Evolutionary conservation across 2,797 vertebrate genomes (phyloP).

Genomic region (Oreortyx pictus): DNA sequence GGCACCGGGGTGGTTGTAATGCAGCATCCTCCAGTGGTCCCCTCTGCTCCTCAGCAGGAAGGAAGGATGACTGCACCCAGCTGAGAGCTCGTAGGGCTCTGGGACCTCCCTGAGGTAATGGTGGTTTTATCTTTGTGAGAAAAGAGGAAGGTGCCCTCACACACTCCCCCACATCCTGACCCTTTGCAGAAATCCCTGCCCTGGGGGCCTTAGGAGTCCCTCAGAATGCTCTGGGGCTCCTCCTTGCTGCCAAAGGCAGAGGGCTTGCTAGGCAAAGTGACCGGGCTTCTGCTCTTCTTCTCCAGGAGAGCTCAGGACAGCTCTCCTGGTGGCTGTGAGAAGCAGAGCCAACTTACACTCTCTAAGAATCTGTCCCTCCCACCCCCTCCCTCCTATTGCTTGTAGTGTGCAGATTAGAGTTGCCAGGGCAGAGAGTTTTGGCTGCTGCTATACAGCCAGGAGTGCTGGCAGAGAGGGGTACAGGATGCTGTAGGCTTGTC

Average conservation of each 20-base stretch:
- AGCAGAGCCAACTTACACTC: not conserved
- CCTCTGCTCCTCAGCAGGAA: rapidly evolving
- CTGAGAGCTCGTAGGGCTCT: not conserved
- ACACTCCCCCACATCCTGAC: rapidly evolving
- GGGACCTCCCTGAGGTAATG: not conserved
- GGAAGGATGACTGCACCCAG: rapidly evolving
- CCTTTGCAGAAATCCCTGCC: not conserved
- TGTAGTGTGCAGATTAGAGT: not conserved
- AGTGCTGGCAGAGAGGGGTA: not conserved
- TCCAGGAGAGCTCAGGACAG: not conserved
- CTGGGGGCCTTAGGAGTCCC: not conserved
- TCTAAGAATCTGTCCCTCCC: not conserved
- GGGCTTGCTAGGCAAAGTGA: rapidly evolving
- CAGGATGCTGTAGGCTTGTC: not conserved
- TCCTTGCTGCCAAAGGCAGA: not conserved
- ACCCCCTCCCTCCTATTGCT: too few species aligned
- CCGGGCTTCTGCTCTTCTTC: rapidly evolving
- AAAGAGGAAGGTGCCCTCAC: not conserved
- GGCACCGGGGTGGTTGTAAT: not conserved
- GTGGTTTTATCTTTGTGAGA: not conserved
- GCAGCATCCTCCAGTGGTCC: not conserved
- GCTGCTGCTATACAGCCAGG: not conserved
- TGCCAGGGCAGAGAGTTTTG: not conserved
- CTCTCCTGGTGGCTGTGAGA: not conserved
- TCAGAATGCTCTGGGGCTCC: rapidly evolving